Conservation (phyloP, 1,140 invertebrate species). For the Saccostrea echinata region DNA sequence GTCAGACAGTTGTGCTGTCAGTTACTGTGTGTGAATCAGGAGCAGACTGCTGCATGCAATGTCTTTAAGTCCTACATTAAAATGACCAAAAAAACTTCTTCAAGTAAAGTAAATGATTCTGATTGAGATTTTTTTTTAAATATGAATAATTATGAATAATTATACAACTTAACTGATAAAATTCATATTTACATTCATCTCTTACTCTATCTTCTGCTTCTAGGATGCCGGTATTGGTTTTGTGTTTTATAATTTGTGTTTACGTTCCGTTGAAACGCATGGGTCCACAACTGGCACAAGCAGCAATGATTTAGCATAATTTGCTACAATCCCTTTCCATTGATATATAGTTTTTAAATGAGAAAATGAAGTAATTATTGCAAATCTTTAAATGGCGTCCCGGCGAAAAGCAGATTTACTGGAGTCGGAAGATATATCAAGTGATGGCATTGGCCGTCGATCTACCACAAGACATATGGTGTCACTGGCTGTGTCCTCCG, state of each 20-base stretch:
- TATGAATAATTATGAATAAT: too few relatives aligned
- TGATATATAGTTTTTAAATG: neutral
- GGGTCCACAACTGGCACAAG: neutral
- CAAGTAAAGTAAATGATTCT: too few relatives aligned
- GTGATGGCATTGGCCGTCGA: neutral
- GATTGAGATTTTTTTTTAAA: too few relatives aligned
- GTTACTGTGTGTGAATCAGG: too few relatives aligned
- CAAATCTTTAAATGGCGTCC: neutral
- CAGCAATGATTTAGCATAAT: constrained; percentile 15
- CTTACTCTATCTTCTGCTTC: neutral
- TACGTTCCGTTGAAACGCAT: constrained; percentile 18
- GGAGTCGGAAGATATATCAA: neutral
- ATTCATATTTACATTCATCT: too few relatives aligned
- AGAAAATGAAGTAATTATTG: neutral
- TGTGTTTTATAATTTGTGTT: neutral
- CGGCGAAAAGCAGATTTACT: neutral
- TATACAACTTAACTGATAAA: too few relatives aligned
- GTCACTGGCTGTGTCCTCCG: neutral
- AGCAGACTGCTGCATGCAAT: too few relatives aligned
- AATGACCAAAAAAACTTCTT: too few relatives aligned
- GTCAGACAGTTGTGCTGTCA: too few relatives aligned
- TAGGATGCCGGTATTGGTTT: neutral
- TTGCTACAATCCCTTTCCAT: neutral
- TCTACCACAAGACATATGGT: neutral
- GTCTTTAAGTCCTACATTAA: too few relatives aligned